Base-by-base conservation (phyloP, 2,113 vertebrate genomes). In the Ailuropoda melanoleuca region DNA sequence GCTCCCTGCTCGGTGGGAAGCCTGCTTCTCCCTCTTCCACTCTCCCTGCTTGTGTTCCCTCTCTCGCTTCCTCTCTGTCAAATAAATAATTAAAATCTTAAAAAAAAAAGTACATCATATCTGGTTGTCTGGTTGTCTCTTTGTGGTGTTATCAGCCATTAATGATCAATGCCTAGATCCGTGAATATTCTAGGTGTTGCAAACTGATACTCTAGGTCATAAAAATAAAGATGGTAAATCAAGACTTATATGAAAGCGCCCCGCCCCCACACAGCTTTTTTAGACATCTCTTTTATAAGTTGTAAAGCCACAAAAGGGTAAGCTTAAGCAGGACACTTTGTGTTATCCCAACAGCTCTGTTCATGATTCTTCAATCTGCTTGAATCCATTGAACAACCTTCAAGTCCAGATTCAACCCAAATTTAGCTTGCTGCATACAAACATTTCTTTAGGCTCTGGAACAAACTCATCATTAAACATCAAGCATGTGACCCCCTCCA, bases 381-480 rank as follows among this genome's bases (percentile, higher is more conserved):
- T 75, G 43, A 88, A 88, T 80, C 46, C 18, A 37, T 8, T 88
- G 77, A 74, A 95, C 23, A 93, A 88, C 8, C 37, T 87, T 88
- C 53, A 90, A 90, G 58, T 87, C 39, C 46, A 87, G 81, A 93
- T 93, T 78, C 86, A 96, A 97, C 48, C 29, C 84, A 96, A 75
- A 97, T 97, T 94, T 86, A 92, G 78, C 29, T 80, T 95, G 87
- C 48, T 77, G 34, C 62, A 92, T 62, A 66, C 64, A 94, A 90
- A 74, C 77, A 97, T 95, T 90, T 74, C 68, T 48, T 68, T 90
- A 26, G n/a, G 68, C 56, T 84, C 56, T 90, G 85, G 68, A 84
- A 90, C n/a, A 95, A 96, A 88, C 43, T 77, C 53, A 90, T 93
- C 78, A 92, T 91, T 97, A 97, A 96, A 89, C 78, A 94, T 75